Conservation (phyloP, 2,113 vertebrate genomes). For the Tragelaphus strepsiceros region DNA sequence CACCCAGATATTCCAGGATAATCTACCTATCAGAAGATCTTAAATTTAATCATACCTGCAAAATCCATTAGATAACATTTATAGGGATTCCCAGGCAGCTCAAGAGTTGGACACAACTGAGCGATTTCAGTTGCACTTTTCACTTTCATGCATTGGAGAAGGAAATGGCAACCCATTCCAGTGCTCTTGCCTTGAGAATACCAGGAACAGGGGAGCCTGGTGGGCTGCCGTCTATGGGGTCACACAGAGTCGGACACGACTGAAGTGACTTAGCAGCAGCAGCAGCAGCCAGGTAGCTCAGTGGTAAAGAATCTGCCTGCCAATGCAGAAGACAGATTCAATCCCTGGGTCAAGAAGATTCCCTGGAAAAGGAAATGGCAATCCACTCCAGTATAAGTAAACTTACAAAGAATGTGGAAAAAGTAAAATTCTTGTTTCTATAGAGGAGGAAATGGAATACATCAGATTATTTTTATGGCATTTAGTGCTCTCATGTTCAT, state of each 20-base stretch:
- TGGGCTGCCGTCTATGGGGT: no score
- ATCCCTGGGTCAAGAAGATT: not conserved
- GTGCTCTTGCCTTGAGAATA: no score
- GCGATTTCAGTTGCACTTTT: no score
- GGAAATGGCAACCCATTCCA: no score
- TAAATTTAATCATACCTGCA: not conserved
- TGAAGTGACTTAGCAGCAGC: no score
- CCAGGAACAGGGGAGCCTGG: no score
- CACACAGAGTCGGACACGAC: no score
- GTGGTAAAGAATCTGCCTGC: not conserved
- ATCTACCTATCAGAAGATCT: not conserved
- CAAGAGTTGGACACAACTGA: no score
- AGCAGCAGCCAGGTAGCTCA: not conserved
- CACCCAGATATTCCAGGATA: not conserved
- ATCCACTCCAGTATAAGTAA: not conserved
- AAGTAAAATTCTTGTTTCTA: not conserved
- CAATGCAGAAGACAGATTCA: not conserved
- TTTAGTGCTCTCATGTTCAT: not conserved
- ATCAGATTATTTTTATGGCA: not conserved
- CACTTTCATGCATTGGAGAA: no score
- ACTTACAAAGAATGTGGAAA: not conserved
- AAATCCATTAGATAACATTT: not conserved
- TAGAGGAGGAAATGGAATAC: not conserved
- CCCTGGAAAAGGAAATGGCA: not conserved
- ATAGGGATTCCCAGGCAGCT: not conserved